These are phyloP conservation scores for Acrocephalus kingi DNA, from an alignment of 2,113 vertebrate genomes.

Conservation along the genomic window DNA sequence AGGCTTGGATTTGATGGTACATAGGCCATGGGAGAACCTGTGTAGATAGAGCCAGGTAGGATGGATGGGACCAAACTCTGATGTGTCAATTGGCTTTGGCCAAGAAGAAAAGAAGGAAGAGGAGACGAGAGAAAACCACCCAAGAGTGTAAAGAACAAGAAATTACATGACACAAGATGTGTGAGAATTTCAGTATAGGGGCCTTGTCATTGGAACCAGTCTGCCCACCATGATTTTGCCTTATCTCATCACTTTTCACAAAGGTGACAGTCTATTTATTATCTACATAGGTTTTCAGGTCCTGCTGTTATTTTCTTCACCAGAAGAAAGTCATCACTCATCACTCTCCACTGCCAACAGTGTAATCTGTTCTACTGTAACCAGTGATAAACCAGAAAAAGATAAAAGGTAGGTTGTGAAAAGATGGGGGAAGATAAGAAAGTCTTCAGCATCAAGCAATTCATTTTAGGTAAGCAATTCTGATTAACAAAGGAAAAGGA, in stretches of 20 bases:
- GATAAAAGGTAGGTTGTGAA: not conserved
- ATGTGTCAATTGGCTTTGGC: not conserved
- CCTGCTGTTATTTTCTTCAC: not conserved
- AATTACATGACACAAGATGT: not conserved
- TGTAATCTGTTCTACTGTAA: slow-evolving; percentile 12
- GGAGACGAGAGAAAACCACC: not conserved
- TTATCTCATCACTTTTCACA: not conserved
- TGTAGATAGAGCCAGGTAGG: not conserved
- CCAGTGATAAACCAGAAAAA: slow-evolving; percentile 21
- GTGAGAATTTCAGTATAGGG: not conserved
- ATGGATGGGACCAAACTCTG: not conserved
- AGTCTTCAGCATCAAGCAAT: slow-evolving; percentile 16
- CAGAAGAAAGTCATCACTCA: not conserved
- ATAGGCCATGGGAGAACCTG: not conserved
- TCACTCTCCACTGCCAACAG: not conserved
- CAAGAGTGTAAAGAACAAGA: not conserved
- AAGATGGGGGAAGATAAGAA: not conserved
- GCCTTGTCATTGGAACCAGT: not conserved
- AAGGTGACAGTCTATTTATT: not conserved
- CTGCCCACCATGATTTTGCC: not conserved
- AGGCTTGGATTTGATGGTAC: not conserved
- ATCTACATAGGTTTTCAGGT: not conserved
- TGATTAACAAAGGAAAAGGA: slow-evolving; percentile 9
- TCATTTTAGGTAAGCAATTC: slow-evolving; percentile 18
- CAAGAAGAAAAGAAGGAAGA: not conserved